Evolutionary conservation across 2,888 invertebrate genomes (phyloP), one percentile per base, ranked within the genome.

Genomic region (Zaprionus bogoriensis): DNA sequence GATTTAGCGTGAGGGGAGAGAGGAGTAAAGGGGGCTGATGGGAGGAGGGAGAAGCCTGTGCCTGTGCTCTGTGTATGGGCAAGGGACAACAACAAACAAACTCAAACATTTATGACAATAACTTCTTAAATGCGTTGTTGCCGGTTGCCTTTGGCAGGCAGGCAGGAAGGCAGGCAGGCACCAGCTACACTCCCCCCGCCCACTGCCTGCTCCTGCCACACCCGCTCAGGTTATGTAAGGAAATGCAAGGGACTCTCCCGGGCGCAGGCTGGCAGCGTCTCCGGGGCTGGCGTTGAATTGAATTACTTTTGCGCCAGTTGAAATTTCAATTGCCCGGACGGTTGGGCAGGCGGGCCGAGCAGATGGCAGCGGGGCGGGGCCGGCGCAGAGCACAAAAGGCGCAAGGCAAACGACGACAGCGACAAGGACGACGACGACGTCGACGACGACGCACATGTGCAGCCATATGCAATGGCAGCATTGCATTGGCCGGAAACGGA

Each of bases 91-190:
- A 53, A 71, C 67, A 72, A 76, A 71, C 68, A 83, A 68, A 80
- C 87, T 80, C 67, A 86, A 86, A 82, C 87, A 86, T 86, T 82
- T 87, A 85, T 87, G 84, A 87, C 84, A 85, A 87, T 85, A 85
- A 85, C 83, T 86, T 85, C 83, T 86, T 85, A 87, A 86, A 87
- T 83, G 85, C 77, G 81, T 74, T 78, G 76, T 70, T 81, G 65
- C 57, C 66, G 63, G 36, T 65, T 73, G 71, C 54, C 57, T 57
- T 55, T 30, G 50, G 42, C 47, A 53, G 58, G 59, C 60, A n/a
- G n/a, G 51, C 53, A 57, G 60, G 63, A 48, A 27, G 10, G 10
- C 32, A 12, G 6, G 23, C 48, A 38, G 61, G 67, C 59, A 59
- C 62, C 65, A 65, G 32, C 67, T 30, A n/a, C 30, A 12, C 30